Percentiles rank a stretch among this genome's conserved stretches.
Conservation (phyloP, 2,888 invertebrate species). For the Cephalotes varians region DNA sequence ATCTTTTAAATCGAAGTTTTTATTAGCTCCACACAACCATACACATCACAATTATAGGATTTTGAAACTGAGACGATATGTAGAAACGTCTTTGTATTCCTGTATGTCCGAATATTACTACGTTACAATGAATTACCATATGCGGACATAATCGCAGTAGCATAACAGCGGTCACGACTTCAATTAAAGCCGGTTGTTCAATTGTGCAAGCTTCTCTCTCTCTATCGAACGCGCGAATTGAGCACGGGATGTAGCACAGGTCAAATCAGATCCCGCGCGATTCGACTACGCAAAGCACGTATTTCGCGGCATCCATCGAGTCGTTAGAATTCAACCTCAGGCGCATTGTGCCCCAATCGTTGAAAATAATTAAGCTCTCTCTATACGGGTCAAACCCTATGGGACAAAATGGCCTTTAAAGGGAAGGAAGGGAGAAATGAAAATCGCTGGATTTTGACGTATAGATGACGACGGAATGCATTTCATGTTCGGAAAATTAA, state of each 20-base stretch:
- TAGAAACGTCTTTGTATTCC: background rate
- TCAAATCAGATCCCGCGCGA: constrained; percentile 24
- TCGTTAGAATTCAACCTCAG: constrained; percentile 57
- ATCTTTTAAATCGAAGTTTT: background rate
- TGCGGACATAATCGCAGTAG: constrained; percentile 41
- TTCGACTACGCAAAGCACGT: constrained; percentile 56
- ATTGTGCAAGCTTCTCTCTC: constrained; percentile 50
- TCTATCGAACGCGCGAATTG: constrained; percentile 27
- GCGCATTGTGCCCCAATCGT: constrained; percentile 54
- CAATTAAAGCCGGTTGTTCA: constrained; percentile 56
- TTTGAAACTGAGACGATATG: background rate
- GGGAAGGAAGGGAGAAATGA: background rate
- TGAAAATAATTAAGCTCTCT: constrained; percentile 70
- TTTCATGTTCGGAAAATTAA: constrained; percentile 48
- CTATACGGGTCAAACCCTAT: background rate
- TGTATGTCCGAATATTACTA: background rate
- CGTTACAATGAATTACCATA: constrained; percentile 22
- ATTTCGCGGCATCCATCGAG: constrained; percentile 62
- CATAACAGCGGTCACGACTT: constrained; percentile 45
- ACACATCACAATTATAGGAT: background rate
- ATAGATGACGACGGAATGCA: background rate
- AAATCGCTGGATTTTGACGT: background rate
- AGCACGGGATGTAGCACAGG: background rate
- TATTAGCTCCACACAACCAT: no score
- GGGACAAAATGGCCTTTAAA: background rate